phyloP scores from a whole-genome alignment of 2,888 invertebrate species.

The Eulithis testata region DNA sequence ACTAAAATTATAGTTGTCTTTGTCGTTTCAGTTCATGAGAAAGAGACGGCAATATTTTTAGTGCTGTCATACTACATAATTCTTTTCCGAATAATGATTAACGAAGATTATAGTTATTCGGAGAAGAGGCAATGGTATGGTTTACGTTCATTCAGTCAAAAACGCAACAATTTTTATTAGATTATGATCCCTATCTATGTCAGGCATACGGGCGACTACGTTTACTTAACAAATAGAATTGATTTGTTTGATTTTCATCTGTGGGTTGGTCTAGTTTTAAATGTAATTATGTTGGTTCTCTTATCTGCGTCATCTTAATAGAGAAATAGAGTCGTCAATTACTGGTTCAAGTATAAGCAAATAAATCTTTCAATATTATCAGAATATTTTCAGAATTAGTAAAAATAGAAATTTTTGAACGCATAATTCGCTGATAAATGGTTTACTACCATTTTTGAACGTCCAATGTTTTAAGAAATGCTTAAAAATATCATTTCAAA shows the following conservation, averaged over 20 bases:
- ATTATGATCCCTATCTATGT: constrained; percentile 64
- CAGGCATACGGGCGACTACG: constrained; percentile 71
- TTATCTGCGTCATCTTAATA: constrained; percentile 11
- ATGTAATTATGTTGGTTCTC: constrained; percentile 19
- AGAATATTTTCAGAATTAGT: too few relatives aligned
- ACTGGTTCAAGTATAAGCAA: neutral
- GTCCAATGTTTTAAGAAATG: too few relatives aligned
- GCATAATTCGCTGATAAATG: too few relatives aligned
- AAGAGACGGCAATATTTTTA: too few relatives aligned
- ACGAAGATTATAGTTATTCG: too few relatives aligned
- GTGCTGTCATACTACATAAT: too few relatives aligned
- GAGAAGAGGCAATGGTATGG: neutral
- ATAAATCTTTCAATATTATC: neutral
- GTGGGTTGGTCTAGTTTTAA: constrained; percentile 50
- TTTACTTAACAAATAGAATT: constrained; percentile 79
- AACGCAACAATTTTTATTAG: constrained; percentile 9
- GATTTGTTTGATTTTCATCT: constrained; percentile 79
- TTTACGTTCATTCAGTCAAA: neutral
- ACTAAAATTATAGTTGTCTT: too few relatives aligned
- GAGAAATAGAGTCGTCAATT: neutral
- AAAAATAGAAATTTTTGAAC: too few relatives aligned
- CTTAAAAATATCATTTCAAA: too few relatives aligned
- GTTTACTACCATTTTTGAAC: too few relatives aligned
- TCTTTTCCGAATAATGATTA: too few relatives aligned
- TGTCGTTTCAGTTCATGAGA: too few relatives aligned